phyloP scores from a whole-genome alignment of 2,113 vertebrate species.

The Mirza zaza region DNA sequence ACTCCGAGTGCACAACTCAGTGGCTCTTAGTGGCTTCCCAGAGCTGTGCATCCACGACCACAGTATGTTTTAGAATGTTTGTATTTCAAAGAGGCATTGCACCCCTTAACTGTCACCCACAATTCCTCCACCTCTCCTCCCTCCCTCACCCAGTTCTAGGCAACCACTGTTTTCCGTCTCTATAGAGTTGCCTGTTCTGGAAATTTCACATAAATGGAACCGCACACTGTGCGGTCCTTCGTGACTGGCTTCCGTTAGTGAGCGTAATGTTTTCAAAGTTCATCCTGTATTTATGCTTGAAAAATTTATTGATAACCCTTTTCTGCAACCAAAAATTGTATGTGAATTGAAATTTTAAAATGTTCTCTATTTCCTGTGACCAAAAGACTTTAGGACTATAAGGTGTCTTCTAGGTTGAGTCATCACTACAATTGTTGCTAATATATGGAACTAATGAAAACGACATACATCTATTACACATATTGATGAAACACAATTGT shows the following conservation, averaged over 20 bases:
- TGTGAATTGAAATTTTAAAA: background rate
- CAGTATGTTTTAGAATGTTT: background rate
- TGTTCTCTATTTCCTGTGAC: background rate
- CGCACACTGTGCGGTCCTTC: background rate
- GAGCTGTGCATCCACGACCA: background rate
- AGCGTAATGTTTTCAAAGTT: background rate
- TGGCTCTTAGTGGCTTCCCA: background rate
- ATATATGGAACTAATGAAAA: background rate
- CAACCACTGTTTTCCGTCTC: background rate
- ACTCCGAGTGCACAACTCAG: background rate
- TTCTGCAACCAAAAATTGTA: background rate
- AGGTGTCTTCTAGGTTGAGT: background rate
- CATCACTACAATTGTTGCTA: background rate
- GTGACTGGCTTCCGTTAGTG: background rate
- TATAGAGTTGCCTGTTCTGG: background rate
- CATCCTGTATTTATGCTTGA: background rate
- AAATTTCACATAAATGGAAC: background rate
- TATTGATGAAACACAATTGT: background rate
- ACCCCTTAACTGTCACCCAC: too few species aligned
- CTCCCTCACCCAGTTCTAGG: background rate
- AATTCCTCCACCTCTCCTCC: background rate
- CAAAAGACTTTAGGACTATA: background rate
- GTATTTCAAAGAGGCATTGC: background rate
- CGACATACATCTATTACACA: background rate
- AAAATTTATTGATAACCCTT: background rate